phyloP scores from a whole-genome alignment of 2,888 invertebrate species.

The Rapana venosa region DNA sequence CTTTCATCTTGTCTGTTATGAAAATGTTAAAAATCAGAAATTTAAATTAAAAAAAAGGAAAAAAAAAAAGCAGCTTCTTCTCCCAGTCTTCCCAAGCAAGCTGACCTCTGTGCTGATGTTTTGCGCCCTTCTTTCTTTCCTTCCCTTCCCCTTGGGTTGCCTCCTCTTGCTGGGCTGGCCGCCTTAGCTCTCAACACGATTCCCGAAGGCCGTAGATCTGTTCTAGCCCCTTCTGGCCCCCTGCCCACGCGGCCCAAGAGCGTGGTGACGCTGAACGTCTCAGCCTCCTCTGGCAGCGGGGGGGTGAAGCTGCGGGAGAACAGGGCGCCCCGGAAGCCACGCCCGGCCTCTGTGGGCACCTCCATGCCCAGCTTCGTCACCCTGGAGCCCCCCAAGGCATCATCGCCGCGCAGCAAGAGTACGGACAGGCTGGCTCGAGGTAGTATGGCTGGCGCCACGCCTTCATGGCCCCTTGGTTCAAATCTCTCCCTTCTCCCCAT shows the following conservation, averaged over 20 bases:
- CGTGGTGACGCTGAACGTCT: conserved; percentile 38
- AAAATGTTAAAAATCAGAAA: not conserved
- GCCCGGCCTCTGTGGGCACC: conserved; percentile 72
- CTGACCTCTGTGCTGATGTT: conserved; percentile 34
- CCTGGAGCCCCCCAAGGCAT: conserved; percentile 57
- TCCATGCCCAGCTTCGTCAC: conserved; percentile 71
- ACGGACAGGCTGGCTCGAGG: conserved; percentile 66
- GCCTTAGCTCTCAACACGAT: conserved; percentile 72
- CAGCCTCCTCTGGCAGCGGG: conserved; percentile 27
- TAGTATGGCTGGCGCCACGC: conserved; percentile 36
- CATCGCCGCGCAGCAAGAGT: conserved; percentile 66
- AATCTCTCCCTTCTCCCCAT: not conserved
- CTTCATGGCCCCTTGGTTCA: not conserved
- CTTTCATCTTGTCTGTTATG: not conserved
- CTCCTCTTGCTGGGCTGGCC: conserved; percentile 20
- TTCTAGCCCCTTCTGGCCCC: conserved; percentile 67
- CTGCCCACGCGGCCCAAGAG: conserved; percentile 52
- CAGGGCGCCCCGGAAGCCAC: conserved; percentile 66
- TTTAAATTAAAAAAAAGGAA: not conserved
- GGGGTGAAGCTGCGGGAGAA: conserved; percentile 67
- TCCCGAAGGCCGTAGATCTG: conserved; percentile 72
- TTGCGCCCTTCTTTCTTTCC: conserved; percentile 41
- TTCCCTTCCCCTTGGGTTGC: conserved; percentile 38
- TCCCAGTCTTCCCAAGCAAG: not conserved
- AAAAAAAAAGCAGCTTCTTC: not conserved